phyloP scores from a whole-genome alignment of 2,797 vertebrate genomes.

The Lepus townsendii region DNA sequence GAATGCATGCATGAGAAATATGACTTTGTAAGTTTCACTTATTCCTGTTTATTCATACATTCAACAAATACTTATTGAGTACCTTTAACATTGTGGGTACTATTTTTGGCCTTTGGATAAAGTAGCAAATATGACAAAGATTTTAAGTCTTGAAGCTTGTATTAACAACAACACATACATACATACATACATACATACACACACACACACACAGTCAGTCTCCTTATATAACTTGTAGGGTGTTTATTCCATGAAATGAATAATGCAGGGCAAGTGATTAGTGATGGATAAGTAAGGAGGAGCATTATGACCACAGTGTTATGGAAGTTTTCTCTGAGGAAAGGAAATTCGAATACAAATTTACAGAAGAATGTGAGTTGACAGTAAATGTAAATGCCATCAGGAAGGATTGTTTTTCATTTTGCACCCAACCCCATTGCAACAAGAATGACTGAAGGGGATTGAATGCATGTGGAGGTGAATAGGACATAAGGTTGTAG shows the following conservation, averaged over 20 bases:
- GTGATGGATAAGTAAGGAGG: neutral
- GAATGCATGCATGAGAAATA: neutral
- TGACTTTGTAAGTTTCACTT: neutral
- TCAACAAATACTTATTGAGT: neutral
- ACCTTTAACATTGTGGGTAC: neutral
- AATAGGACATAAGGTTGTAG: neutral
- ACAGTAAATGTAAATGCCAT: neutral
- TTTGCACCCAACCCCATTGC: neutral
- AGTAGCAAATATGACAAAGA: neutral
- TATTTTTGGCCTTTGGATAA: conserved; percentile 8
- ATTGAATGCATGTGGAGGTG: neutral
- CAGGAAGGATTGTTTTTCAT: neutral
- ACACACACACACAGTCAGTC: neutral
- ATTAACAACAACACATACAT: neutral
- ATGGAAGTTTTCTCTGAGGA: neutral
- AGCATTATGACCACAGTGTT: neutral
- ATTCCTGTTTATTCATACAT: neutral
- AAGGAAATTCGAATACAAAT: neutral
- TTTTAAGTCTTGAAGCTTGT: neutral
- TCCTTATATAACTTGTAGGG: neutral
- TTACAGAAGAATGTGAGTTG: neutral
- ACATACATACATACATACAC: neutral
- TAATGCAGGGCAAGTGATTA: neutral
- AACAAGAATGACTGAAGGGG: neutral
- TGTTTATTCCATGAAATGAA: neutral